Conservation (phyloP, 2,888 invertebrate species). For the Slavum lentiscoides region DNA sequence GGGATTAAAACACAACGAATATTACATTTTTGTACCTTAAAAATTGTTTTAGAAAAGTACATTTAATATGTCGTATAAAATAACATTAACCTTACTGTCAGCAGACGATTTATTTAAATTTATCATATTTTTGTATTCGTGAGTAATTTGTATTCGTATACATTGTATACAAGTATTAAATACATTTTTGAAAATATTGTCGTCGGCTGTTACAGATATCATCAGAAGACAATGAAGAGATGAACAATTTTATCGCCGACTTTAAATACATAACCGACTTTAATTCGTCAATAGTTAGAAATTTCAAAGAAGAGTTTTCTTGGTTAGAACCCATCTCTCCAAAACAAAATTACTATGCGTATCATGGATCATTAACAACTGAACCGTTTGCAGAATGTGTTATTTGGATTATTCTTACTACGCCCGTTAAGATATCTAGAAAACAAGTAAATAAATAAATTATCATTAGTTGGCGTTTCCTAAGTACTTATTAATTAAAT, state of each 20-base stretch:
- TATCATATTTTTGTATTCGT: too few relatives aligned
- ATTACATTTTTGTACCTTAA: too few relatives aligned
- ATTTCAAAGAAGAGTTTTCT: slow-evolving; percentile 52
- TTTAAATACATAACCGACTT: slow-evolving; percentile 24
- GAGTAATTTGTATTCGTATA: background rate
- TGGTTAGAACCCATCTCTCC: slow-evolving; percentile 40
- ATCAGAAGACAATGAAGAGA: slow-evolving; percentile 41
- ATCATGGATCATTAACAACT: slow-evolving; percentile 55
- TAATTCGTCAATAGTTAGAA: slow-evolving; percentile 21
- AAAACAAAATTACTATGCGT: slow-evolving; percentile 52
- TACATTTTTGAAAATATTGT: background rate
- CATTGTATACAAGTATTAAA: background rate
- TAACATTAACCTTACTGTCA: background rate
- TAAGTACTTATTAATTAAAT: background rate
- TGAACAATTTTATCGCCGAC: slow-evolving; percentile 42
- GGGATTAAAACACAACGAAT: too few relatives aligned
- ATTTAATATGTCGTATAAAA: background rate
- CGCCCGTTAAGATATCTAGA: slow-evolving; percentile 50
- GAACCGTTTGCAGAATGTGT: slow-evolving; percentile 54
- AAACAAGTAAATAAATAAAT: slow-evolving; percentile 38
- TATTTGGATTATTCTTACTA: slow-evolving; percentile 54
- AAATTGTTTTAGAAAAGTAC: too few relatives aligned
- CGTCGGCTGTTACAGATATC: slow-evolving; percentile 7
- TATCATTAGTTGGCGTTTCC: background rate
- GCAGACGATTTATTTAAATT: background rate